Base-by-base conservation (phyloP, 2,888 invertebrate genomes). In the Boloria euphrosyne region DNA sequence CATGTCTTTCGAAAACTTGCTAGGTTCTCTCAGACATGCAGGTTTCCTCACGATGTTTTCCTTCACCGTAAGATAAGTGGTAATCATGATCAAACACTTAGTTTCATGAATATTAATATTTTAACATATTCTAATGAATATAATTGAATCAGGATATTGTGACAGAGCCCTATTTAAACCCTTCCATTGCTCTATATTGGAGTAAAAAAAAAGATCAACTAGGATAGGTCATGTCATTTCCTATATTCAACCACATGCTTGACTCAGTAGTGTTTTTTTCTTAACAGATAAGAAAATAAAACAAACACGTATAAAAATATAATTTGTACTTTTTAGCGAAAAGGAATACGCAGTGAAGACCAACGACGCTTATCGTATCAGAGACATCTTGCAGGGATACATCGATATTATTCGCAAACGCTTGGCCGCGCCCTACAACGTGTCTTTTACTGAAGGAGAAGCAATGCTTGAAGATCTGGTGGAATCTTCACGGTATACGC, bases 311-410 rank as follows among this genome's bases (percentile, higher is more conserved):
- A 31, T 0, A 2, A 7, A 31, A 31, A 7, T 31, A 31, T 7
- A 31, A 31, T 31, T 7, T 31, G 7, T 38, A 10, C 31, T 38
- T 38, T 57, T 14, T 72, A 97, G 98, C 50, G 99, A 99, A 83
- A 96, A 97, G 77, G 99, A 99, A 87, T 99, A 99, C 92, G 97
- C 98, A 46, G 99, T 99, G 52, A 99, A 99, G 89, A 99, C 99
- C 0, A 97, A 97, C 44, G 98, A 99, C 86, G 98, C 98, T 3
- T 98, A 98, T 84, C 98, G 98, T 82, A 99, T 99, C 78, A 96
- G 98, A 2, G 98, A 99, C 82, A 95, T 99, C 62, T 97, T 99
- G 79, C 97, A 98, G 74, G 99, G 98, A 46, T 99, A 99, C 89
- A 99, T 99, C 80, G 99, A 99, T 86, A 98, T 99, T 80, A 99